Percentiles rank a stretch among this genome's conserved stretches.
phyloP scores from a whole-genome alignment of 2,888 invertebrate species.

The Neoascia interrupta region DNA sequence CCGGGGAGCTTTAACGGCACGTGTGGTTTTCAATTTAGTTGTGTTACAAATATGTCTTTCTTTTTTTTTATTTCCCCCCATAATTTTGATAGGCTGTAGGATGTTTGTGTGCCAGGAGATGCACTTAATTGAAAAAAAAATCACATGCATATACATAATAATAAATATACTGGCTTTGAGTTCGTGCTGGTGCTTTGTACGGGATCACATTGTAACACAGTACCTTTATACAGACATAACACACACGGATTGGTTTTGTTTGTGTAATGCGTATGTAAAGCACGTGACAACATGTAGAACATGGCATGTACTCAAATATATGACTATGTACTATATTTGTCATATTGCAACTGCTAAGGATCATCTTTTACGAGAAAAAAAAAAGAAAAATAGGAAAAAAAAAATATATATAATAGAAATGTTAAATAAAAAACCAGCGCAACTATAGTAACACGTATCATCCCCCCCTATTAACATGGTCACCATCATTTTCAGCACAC shows the following conservation, averaged over 20 bases:
- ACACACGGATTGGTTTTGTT: conserved; percentile 65
- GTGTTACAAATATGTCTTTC: conserved; percentile 4
- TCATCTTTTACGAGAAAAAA: not conserved
- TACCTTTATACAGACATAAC: conserved; percentile 66
- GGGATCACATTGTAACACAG: conserved; percentile 65
- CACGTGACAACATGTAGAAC: conserved; percentile 60
- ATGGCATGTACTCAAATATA: conserved; percentile 67
- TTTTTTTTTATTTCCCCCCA: not conserved
- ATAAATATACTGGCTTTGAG: conserved; percentile 64
- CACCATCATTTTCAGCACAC: conserved; percentile 26
- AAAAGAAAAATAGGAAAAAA: conserved; percentile 10
- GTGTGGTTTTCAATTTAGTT: conserved; percentile 46
- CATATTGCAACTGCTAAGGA: conserved; percentile 37
- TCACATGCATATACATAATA: conserved; percentile 4
- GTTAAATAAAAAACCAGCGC: no score
- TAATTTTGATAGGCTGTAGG: conserved; percentile 26
- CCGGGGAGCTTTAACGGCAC: conserved; percentile 63
- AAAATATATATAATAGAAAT: conserved; percentile 2
- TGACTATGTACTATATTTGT: conserved; percentile 68
- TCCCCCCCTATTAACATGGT: not conserved
- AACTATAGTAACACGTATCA: conserved; percentile 31
- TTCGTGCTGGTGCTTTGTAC: conserved; percentile 70
- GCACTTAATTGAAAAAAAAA: no score
- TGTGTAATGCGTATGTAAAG: conserved; percentile 66
- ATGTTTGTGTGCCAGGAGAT: conserved; percentile 11